Percentiles rank a stretch among this genome's conserved stretches.
phyloP scores from a whole-genome alignment of 2,797 vertebrate genomes.

The Pempheris klunzingeri region DNA sequence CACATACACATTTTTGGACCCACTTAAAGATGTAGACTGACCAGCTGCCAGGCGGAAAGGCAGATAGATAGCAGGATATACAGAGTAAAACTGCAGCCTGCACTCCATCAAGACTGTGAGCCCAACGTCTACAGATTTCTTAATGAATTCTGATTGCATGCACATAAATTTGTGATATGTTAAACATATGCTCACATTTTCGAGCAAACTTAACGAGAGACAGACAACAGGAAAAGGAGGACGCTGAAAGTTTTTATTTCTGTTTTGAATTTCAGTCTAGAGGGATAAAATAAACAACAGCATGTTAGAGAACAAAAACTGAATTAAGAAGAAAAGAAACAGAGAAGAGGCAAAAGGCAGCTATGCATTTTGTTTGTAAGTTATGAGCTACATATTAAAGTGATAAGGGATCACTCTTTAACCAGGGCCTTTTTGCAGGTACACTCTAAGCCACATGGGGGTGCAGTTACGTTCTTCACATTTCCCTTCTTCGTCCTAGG shows the following conservation, averaged over 20 bases:
- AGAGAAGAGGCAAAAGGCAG: conserved; percentile 12
- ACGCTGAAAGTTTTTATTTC: conserved; percentile 3
- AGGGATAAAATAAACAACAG: conserved; percentile 18
- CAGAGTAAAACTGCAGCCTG: conserved; percentile 47
- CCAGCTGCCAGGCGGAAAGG: conserved; percentile 52
- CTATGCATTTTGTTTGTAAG: conserved; percentile 4
- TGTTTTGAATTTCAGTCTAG: conserved; percentile 32
- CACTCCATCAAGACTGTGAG: conserved; percentile 37
- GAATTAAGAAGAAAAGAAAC: conserved; percentile 16
- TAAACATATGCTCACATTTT: conserved; percentile 52
- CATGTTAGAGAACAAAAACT: conserved; percentile 11
- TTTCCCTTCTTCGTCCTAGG: background rate
- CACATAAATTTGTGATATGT: conserved; percentile 48
- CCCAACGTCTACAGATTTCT: conserved; percentile 20
- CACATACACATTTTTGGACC: conserved; percentile 27
- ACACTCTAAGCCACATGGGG: conserved; percentile 62
- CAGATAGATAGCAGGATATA: conserved; percentile 49
- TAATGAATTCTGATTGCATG: conserved; percentile 49
- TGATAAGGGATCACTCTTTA: background rate
- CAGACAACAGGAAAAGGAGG: conserved; percentile 28
- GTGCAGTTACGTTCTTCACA: conserved; percentile 53
- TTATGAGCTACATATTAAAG: background rate
- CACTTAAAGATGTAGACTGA: conserved; percentile 37
- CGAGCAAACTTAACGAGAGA: conserved; percentile 27
- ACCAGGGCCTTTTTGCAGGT: conserved; percentile 30